phyloP scores from a whole-genome alignment of 2,113 vertebrate genomes.

The Elgaria multicarinata region DNA sequence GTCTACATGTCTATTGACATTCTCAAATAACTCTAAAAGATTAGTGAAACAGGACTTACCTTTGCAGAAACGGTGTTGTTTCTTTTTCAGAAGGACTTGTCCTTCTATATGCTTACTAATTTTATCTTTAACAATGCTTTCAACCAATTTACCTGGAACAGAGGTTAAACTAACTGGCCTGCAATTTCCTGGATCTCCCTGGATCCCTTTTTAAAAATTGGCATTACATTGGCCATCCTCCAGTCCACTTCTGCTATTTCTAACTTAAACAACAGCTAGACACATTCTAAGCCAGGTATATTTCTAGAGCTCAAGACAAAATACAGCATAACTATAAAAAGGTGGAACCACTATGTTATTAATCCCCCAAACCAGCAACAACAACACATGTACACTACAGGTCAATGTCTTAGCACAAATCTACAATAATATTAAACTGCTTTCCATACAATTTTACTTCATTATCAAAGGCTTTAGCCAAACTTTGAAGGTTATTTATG shows the following conservation, averaged over 20 bases:
- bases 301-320: background rate
- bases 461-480: background rate
- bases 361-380: background rate
- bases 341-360: background rate
- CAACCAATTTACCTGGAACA: no score
- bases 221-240: no score
- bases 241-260: background rate
- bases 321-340: background rate
- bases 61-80: no score
- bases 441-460: background rate
- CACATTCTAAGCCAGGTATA: background rate
- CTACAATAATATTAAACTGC: background rate
- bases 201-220: no score
- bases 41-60: no score
- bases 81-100: no score
- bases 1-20: no score
- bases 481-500: background rate
- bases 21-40: no score
- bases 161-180: no score
- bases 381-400: background rate
- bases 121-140: no score
- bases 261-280: background rate
- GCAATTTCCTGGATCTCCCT: no score
- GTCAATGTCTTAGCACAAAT: background rate
- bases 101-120: no score